Evolutionary conservation across 2,888 invertebrate genomes (phyloP).

Genomic region (Pseudeuparius sepicola): DNA sequence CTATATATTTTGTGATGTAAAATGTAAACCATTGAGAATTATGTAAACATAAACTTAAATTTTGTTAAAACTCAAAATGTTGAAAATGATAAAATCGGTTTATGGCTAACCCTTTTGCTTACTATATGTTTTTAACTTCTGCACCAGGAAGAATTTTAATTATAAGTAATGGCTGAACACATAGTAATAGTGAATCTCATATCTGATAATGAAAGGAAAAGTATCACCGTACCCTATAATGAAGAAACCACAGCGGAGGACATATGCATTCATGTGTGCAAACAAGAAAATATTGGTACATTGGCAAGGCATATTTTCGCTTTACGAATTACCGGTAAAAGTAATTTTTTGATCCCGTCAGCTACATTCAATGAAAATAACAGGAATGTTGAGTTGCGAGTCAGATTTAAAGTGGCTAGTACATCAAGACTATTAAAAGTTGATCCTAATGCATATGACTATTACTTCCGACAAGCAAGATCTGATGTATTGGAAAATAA

Average conservation of each 20-base stretch:
- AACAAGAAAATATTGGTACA: conserved; percentile 62
- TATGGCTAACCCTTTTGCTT: no score
- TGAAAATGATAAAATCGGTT: no score
- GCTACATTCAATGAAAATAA: conserved; percentile 36
- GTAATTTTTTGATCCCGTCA: conserved; percentile 61
- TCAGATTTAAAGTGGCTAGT: conserved; percentile 67
- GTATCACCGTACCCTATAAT: conserved; percentile 23
- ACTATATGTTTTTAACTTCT: no score
- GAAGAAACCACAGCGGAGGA: conserved; percentile 53
- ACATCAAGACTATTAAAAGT: conserved; percentile 51
- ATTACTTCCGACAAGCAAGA: conserved; percentile 76
- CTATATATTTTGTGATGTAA: no score
- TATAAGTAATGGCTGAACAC: not conserved
- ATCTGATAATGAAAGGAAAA: conserved; percentile 21
- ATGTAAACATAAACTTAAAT: no score
- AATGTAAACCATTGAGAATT: no score
- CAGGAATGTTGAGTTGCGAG: conserved; percentile 64
- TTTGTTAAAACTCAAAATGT: no score
- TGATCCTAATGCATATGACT: conserved; percentile 70
- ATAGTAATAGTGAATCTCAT: conserved; percentile 6
- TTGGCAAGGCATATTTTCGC: conserved; percentile 70
- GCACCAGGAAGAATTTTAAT: conserved; percentile 1
- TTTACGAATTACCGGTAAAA: conserved; percentile 52
- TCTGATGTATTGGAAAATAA: conserved; percentile 71
- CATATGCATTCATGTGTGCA: conserved; percentile 60